These are phyloP conservation scores for Telmatochromis sp. DNA, from an alignment of 2,113 vertebrate genomes.

Conservation along the genomic window DNA sequence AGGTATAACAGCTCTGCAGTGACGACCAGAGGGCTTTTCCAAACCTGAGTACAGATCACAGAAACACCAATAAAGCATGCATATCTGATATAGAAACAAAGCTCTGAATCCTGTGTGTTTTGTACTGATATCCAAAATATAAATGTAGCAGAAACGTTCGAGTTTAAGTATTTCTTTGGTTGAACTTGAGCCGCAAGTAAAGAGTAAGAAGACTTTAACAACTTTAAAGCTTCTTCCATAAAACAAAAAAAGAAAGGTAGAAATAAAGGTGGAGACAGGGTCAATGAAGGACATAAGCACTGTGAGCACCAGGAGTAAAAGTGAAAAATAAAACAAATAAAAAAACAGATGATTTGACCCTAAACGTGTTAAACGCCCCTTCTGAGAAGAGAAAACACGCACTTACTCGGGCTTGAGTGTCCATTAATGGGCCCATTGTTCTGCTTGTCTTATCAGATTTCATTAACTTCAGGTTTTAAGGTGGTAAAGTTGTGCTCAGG, in stretches of 20 bases:
- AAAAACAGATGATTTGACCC: not conserved
- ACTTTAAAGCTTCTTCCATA: not conserved
- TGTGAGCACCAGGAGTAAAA: not conserved
- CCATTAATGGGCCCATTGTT: not conserved
- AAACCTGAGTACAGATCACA: not conserved
- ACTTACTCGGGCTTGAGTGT: not conserved
- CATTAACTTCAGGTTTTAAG: not conserved
- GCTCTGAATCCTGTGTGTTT: not conserved
- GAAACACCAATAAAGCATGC: fast-evolving
- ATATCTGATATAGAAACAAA: not conserved
- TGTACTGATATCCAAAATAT: not conserved
- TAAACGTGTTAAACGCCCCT: not conserved
- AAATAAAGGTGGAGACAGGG: not conserved
- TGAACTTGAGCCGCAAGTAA: fast-evolving
- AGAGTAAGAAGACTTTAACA: not conserved
- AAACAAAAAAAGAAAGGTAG: not conserved
- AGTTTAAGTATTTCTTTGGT: not conserved
- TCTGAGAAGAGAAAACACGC: not conserved
- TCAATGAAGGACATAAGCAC: not conserved
- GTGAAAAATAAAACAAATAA: not conserved
- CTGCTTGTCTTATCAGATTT: not conserved
- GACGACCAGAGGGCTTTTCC: constrained; percentile 6
- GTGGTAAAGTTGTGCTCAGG: not conserved
- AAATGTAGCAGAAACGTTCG: not conserved
- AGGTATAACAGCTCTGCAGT: constrained; percentile 43